Evolutionary conservation across 2,888 invertebrate genomes (phyloP).

Genomic region (Pyrgus malvae): DNA sequence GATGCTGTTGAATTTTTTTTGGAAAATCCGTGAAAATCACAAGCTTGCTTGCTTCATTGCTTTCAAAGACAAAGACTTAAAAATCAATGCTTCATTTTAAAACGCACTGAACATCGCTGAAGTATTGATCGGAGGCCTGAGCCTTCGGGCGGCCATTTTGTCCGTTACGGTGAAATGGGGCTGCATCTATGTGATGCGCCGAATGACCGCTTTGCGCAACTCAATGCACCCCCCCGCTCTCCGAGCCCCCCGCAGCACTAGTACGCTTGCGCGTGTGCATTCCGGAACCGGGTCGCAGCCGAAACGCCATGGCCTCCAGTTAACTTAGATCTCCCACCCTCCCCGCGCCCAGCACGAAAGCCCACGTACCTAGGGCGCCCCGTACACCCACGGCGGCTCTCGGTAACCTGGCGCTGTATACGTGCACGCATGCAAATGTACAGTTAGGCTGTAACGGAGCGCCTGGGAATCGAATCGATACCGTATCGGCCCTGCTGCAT

Average conservation of each 20-base stretch:
- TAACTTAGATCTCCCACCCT: conserved; percentile 52
- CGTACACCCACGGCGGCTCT: conserved; percentile 51
- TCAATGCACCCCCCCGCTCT: conserved; percentile 65
- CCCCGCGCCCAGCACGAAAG: conserved; percentile 37
- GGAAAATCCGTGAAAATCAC: not conserved
- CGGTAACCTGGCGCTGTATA: conserved; percentile 47
- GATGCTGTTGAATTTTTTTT: not conserved
- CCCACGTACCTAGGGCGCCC: conserved; percentile 33
- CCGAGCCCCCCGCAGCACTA: conserved; percentile 40
- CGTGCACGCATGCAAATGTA: conserved; percentile 81
- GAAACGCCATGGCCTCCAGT: conserved; percentile 60
- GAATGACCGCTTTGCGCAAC: conserved; percentile 70
- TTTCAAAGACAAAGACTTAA: not conserved
- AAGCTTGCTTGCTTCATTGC: not conserved
- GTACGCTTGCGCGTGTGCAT: conserved; percentile 79
- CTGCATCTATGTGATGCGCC: conserved; percentile 25
- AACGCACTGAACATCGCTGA: not conserved
- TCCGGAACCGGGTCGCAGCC: conserved; percentile 79
- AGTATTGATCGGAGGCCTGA: not conserved
- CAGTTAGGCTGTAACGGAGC: conserved; percentile 71
- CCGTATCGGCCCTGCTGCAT: conserved; percentile 48
- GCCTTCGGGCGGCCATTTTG: conserved; percentile 19
- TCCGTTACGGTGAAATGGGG: conserved; percentile 2
- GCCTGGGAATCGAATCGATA: conserved; percentile 70
- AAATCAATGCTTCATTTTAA: not conserved